A percentile compares a stretch with the other conserved stretches of the same genome.
Evolutionary conservation across 2,113 vertebrate genomes (phyloP).

Genomic region (Myotis yumanensis): DNA sequence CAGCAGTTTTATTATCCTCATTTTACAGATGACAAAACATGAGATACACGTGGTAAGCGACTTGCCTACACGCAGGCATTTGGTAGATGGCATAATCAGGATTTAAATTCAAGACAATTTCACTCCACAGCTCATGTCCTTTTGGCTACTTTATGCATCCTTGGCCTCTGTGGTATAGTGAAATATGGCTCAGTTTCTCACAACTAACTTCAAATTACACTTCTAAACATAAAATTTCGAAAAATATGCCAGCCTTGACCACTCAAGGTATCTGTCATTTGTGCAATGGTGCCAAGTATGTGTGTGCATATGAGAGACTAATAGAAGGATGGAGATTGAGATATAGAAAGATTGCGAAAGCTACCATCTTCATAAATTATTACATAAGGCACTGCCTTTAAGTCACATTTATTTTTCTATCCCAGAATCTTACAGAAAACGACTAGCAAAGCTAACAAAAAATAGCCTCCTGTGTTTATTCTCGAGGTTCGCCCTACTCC

Average conservation of each 20-base stretch:
- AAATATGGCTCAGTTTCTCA: not conserved
- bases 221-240: not conserved
- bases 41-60: not conserved
- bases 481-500: not conserved
- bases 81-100: not conserved
- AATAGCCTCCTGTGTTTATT: not conserved
- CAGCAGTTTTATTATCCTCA: constrained; percentile 17
- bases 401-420: not conserved
- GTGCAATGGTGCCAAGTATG: not conserved
- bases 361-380: not conserved
- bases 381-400: not conserved
- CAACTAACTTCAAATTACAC: not conserved
- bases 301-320: not conserved
- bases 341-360: not conserved
- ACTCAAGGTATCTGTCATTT: not conserved
- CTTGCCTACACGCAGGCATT: not conserved
- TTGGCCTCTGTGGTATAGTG: not conserved
- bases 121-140: not conserved
- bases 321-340: not conserved
- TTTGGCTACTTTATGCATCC: not conserved
- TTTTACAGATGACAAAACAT: constrained; percentile 37
- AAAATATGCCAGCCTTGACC: not conserved
- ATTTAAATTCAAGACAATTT: constrained; percentile 18
- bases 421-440: not conserved
- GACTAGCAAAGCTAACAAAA: not conserved